Evolutionary conservation across 2,113 vertebrate genomes (phyloP).

Genomic region (Mionectes macconnelli): DNA sequence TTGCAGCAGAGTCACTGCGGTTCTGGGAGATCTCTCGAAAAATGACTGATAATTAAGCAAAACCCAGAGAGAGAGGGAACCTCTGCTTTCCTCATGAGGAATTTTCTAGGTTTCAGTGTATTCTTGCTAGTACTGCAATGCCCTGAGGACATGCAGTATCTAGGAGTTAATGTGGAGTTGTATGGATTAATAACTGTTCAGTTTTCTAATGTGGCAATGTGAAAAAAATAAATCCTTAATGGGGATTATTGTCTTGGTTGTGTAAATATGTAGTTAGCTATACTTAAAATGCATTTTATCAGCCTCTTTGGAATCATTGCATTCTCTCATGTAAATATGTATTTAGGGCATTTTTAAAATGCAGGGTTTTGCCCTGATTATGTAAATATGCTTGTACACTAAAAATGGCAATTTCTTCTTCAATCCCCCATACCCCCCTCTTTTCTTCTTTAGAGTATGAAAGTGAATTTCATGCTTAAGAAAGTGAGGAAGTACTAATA

Average conservation of each 20-base stretch:
- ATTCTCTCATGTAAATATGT: constrained; percentile 60
- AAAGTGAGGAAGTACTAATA: constrained; percentile 36
- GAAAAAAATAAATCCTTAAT: background rate
- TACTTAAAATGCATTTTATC: constrained; percentile 49
- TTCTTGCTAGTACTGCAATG: background rate
- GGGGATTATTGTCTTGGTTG: constrained; percentile 54
- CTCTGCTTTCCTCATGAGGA: constrained; percentile 3
- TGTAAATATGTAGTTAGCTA: constrained; percentile 52
- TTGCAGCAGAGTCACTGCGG: background rate
- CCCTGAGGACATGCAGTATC: background rate
- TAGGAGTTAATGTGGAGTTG: constrained; percentile 13
- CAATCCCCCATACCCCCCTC: background rate
- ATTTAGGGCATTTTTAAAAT: constrained; percentile 65
- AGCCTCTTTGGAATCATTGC: constrained; percentile 52
- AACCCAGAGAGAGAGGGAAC: background rate
- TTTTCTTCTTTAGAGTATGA: constrained; percentile 1
- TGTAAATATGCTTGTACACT: constrained; percentile 23
- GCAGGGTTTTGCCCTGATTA: constrained; percentile 48
- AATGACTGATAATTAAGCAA: background rate
- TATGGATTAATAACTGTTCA: constrained; percentile 18
- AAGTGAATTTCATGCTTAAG: constrained; percentile 46
- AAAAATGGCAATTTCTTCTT: constrained; percentile 1
- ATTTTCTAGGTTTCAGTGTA: background rate
- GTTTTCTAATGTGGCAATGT: constrained; percentile 1
- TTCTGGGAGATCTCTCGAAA: background rate